Evolutionary conservation across 2,113 vertebrate genomes (phyloP), one percentile per base, ranked within the genome.

Genomic region (Glaucomys volans): DNA sequence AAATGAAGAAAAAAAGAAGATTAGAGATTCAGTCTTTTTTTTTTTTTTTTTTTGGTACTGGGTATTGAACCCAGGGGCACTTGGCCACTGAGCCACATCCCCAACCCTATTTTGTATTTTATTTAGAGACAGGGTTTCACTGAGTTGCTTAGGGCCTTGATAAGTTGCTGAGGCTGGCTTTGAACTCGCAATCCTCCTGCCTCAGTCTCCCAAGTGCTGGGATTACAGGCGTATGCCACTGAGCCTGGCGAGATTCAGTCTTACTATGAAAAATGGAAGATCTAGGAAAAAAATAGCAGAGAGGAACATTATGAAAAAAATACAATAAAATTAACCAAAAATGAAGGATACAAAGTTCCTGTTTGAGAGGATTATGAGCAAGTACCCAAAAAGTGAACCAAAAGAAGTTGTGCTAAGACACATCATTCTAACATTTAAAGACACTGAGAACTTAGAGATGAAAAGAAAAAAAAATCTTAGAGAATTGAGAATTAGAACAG

Each of bases 261-360:
- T 90, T 96, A 22, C 37, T 72, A 59, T 59, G 72, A 50, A 95
- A 94, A 91, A 47, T 69, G 96, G 32, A 40, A 24, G 9, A 88
- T 96, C 66, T 95, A 54, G 47, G 85, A 95, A 96, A 59, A 42
- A 80, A 86, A 82, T 59, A 28, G 6, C 79, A 6, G 71, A 67
- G 14, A 79, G 12, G 44, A 87, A 74, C 32, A 59, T 77, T 66
- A 66, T 79, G 62, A 59, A 64, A 76, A 35, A 92, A 80, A 28
- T n/a, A 74, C 1, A 80, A 30, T 92, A 71, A 83, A 87, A 84
- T 54, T 91, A 74, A 54, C 72, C 52, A 64, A 18, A 79, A 67
- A 88, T 37, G 18, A 83, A 79, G 80, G 22, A 69, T 32, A 87
- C 28, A 69, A 4, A 69, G n/a, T 95, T 95, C 52, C 22, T 88